phyloP scores from a whole-genome alignment of 2,888 invertebrate genomes.

The Charanyca ferruginea region DNA sequence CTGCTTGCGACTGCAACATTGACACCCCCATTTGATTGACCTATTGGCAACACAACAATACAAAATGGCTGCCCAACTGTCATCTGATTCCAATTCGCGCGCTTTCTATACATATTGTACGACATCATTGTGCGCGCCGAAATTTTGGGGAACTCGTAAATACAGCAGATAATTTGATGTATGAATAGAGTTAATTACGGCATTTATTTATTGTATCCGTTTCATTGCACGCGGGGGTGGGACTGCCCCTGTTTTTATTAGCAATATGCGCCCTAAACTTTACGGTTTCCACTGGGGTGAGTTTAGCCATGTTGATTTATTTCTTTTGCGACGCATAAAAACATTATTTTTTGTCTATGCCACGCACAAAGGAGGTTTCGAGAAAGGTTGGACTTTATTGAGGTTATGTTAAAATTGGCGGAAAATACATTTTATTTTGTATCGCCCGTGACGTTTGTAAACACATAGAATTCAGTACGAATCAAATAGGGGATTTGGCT shows the following conservation, averaged over 20 bases:
- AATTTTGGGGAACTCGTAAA: constrained; percentile 76
- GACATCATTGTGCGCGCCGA: constrained; percentile 73
- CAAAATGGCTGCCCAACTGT: constrained; percentile 83
- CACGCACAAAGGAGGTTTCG: constrained; percentile 62
- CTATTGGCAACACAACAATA: constrained; percentile 75
- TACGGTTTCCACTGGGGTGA: constrained; percentile 75
- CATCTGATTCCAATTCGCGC: constrained; percentile 82
- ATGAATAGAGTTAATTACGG: constrained; percentile 88
- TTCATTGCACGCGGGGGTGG: constrained; percentile 77
- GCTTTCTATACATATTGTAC: constrained; percentile 69
- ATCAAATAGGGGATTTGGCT: constrained; percentile 70
- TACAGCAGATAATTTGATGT: constrained; percentile 84
- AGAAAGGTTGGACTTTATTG: constrained; percentile 68
- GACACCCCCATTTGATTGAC: constrained; percentile 64
- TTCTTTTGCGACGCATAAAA: constrained; percentile 67
- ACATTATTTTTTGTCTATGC: constrained; percentile 69
- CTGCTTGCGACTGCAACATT: constrained; percentile 37
- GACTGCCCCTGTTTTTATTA: constrained; percentile 82
- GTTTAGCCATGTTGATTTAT: constrained; percentile 78
- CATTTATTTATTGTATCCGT: constrained; percentile 89
- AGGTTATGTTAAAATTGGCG: constrained; percentile 74
- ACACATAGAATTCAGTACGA: constrained; percentile 61
- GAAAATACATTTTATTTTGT: constrained; percentile 71
- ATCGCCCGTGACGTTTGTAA: constrained; percentile 66
- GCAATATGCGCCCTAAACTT: constrained; percentile 78